Conservation (phyloP, 2,888 invertebrate genomes). For the Sinodicranocentrus sp. region DNA sequence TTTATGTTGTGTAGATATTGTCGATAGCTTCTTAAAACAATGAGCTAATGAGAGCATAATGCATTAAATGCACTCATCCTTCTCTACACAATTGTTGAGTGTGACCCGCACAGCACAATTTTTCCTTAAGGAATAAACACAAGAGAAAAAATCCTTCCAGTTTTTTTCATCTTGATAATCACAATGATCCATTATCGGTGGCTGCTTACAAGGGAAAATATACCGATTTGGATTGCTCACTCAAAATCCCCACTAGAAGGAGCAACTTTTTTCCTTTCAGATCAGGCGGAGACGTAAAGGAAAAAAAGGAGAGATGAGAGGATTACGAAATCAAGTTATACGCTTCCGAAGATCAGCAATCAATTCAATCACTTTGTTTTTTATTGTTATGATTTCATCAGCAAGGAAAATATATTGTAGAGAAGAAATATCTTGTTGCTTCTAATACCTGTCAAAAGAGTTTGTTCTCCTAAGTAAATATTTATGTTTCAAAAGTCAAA, state of each 20-base stretch:
- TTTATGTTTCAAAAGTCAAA: slow-evolving; percentile 47
- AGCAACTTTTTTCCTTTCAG: slow-evolving; percentile 34
- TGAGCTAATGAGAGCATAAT: slow-evolving; percentile 28
- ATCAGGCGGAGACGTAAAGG: background rate
- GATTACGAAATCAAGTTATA: slow-evolving; percentile 26
- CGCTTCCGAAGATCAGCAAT: slow-evolving; percentile 35
- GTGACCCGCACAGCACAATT: background rate
- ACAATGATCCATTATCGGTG: slow-evolving; percentile 41
- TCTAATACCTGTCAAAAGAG: slow-evolving; percentile 41
- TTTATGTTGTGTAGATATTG: no score
- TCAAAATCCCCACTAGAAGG: no score
- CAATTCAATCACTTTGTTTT: slow-evolving; percentile 42
- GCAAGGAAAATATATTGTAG: background rate
- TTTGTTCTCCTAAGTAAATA: slow-evolving; percentile 47
- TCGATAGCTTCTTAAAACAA: background rate
- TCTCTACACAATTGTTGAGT: no score
- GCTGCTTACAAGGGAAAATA: slow-evolving; percentile 14
- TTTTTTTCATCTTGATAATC: slow-evolving; percentile 19
- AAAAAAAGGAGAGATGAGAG: slow-evolving; percentile 13
- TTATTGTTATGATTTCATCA: slow-evolving; percentile 46
- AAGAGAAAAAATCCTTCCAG: background rate
- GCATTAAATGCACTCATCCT: slow-evolving; percentile 5
- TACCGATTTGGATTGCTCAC: slow-evolving; percentile 23
- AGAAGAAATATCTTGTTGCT: slow-evolving; percentile 11
- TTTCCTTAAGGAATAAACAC: background rate